These are phyloP conservation scores for Phataginus tricuspis DNA, from an alignment of 2,797 vertebrate species.

Conservation along the genomic window DNA sequence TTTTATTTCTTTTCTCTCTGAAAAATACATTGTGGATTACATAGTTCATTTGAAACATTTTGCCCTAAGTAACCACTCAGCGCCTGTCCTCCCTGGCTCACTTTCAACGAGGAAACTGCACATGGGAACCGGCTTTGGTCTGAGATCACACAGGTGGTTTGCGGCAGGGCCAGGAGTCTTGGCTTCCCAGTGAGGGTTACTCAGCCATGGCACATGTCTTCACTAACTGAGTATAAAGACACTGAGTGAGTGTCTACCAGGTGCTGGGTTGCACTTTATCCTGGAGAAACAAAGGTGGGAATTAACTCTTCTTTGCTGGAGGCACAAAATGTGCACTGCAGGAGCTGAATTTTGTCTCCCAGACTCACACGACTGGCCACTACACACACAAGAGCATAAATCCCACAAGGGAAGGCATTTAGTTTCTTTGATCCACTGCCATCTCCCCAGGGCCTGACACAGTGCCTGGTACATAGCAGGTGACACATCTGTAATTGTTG, in stretches of 20 bases:
- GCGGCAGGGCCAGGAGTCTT: neutral
- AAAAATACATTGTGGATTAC: neutral
- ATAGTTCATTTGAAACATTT: neutral
- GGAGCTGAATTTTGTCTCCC: neutral
- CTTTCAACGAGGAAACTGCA: neutral
- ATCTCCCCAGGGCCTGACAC: too few relatives aligned
- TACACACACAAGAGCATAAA: rapidly evolving
- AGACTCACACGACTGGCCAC: neutral
- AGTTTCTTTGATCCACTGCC: neutral
- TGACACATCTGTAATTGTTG: neutral
- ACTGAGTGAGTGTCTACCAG: neutral
- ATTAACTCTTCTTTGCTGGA: neutral
- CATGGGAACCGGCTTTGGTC: neutral
- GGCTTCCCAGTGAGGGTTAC: neutral
- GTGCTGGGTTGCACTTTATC: neutral
- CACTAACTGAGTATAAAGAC: neutral
- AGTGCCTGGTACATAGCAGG: neutral
- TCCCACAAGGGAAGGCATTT: neutral
- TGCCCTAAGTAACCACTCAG: neutral
- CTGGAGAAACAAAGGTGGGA: neutral
- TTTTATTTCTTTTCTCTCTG: neutral
- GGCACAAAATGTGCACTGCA: rapidly evolving
- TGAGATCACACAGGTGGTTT: neutral
- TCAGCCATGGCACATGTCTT: neutral
- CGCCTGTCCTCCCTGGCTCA: neutral